These are phyloP conservation scores for Stictocephala bisonia DNA, from an alignment of 2,888 invertebrate genomes.

Conservation along the genomic window DNA sequence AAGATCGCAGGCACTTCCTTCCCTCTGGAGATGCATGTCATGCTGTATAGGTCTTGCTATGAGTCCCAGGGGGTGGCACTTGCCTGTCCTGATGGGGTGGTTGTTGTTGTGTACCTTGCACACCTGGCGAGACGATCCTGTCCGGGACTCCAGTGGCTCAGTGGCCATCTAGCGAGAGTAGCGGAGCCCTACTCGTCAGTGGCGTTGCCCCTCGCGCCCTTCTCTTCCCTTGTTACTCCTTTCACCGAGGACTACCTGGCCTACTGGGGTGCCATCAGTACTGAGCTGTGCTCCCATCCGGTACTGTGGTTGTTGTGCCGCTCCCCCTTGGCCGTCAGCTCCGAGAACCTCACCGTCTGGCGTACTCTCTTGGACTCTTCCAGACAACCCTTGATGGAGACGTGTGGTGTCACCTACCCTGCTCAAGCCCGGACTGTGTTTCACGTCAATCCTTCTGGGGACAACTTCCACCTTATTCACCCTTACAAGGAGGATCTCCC, in stretches of 20 bases:
- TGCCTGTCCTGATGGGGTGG: too few relatives aligned
- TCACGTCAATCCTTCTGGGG: not conserved
- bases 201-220: not conserved
- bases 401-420: not conserved
- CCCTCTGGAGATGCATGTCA: too few relatives aligned
- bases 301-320: slow-evolving; percentile 74
- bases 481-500: too few relatives aligned
- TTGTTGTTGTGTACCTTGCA: too few relatives aligned
- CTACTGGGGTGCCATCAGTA: slow-evolving; percentile 72
- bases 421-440: not conserved
- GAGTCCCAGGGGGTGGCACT: too few relatives aligned
- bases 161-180: not conserved
- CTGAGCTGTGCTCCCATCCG: slow-evolving; percentile 65
- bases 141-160: not conserved
- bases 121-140: too few relatives aligned
- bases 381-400: not conserved
- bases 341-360: not conserved
- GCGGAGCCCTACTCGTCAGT: not conserved
- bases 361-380: not conserved
- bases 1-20: too few relatives aligned
- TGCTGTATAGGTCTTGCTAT: too few relatives aligned
- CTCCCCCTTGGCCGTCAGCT: slow-evolving; percentile 67
- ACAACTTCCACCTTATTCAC: too few relatives aligned
- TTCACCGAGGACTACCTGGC: slow-evolving; percentile 73
- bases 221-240: slow-evolving; percentile 58